Conservation (phyloP, 2,888 invertebrate species). For the Lasioglossum oenotherae region DNA sequence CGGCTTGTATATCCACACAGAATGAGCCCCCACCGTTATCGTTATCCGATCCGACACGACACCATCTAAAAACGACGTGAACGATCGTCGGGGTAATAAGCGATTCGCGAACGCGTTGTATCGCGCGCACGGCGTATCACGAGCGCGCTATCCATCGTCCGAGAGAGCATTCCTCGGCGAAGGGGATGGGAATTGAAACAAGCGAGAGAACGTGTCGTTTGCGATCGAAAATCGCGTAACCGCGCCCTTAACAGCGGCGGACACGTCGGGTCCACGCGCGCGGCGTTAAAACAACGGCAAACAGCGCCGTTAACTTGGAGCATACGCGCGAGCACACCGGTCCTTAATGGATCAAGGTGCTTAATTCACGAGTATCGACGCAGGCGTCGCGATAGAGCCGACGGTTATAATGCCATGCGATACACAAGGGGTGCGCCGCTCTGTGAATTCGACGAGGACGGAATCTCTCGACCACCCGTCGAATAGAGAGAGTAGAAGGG, state of each 20-base stretch:
- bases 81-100: background rate
- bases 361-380: constrained; percentile 71
- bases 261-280: constrained; percentile 14
- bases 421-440: constrained; percentile 58
- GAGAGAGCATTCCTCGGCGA: constrained; percentile 2
- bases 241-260: constrained; percentile 22
- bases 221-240: background rate
- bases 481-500: constrained; percentile 13
- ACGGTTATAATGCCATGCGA: constrained; percentile 70
- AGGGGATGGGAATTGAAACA: background rate
- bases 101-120: background rate
- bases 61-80: background rate
- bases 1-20: background rate
- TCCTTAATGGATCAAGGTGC: constrained; percentile 67
- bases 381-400: constrained; percentile 67
- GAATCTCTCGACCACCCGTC: background rate
- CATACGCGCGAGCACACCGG: constrained; percentile 49
- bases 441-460: constrained; percentile 41
- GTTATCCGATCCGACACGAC: background rate
- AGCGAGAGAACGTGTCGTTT: background rate
- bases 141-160: constrained; percentile 40
- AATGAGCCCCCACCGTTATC: background rate
- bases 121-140: background rate
- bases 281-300: constrained; percentile 59
- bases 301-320: constrained; percentile 59